phyloP scores from a whole-genome alignment of 2,797 vertebrate genomes.

The Sebastes hopkinsi region DNA sequence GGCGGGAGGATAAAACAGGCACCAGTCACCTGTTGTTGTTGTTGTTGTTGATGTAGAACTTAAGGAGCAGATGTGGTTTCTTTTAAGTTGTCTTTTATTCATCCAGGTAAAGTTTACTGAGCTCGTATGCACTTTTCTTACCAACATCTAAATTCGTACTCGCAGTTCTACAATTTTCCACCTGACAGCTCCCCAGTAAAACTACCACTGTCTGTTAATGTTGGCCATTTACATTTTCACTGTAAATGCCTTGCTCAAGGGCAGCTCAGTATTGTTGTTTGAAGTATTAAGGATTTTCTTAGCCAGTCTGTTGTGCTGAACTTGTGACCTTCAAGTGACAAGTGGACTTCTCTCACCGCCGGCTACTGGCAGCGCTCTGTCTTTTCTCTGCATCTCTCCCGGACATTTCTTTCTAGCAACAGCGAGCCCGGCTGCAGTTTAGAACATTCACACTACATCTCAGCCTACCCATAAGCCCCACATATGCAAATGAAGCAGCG shows the following conservation, averaged over 20 bases:
- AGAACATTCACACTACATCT: conserved; percentile 74
- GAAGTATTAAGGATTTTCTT: conserved; percentile 20
- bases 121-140: conserved; percentile 50
- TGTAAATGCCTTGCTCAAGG: conserved; percentile 38
- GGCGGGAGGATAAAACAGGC: conserved; percentile 62
- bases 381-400: conserved; percentile 44
- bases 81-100: conserved; percentile 42
- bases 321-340: conserved; percentile 70
- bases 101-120: conserved; percentile 59
- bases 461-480: conserved; percentile 75
- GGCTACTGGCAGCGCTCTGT: conserved; percentile 53
- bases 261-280: conserved; percentile 37
- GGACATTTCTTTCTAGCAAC: conserved; percentile 64
- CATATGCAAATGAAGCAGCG: conserved; percentile 82
- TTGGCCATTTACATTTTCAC: conserved; percentile 12
- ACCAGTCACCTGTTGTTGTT: conserved; percentile 71
- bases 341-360: conserved; percentile 42
- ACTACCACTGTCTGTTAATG: not conserved
- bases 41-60: conserved; percentile 38
- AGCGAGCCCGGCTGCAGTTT: conserved; percentile 65
- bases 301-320: conserved; percentile 39
- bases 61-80: conserved; percentile 49
- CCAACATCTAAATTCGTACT: conserved; percentile 24
- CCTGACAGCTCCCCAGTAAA: not conserved
- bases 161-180: conserved; percentile 15